Evolutionary conservation across 2,113 vertebrate genomes (phyloP), one percentile per base, ranked within the genome.

Genomic region (Athene cunicularia): DNA sequence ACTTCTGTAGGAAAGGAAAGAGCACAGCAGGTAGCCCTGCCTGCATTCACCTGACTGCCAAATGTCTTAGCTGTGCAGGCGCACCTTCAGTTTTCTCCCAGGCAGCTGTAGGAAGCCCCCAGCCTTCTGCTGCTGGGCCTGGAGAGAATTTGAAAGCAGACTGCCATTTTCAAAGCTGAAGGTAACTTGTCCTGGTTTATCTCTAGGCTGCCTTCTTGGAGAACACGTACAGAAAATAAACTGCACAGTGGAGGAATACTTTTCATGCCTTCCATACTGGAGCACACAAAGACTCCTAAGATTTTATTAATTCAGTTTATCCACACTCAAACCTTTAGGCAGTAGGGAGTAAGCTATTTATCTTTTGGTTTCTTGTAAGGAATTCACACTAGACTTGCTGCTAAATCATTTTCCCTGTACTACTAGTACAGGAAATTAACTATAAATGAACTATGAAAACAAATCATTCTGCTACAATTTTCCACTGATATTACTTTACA

Each of bases 401-500:
- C 92, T 97, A 98, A 98, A 97, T 97, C 94, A 96, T 95, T 98
- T 98, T 93, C 93, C 93, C 95, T 96, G 77, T 96, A 96, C 94
- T 97, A 95, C 96, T 95, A 96, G 94, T 94, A 96, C 97, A 98
- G 97, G 97, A 98, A 98, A 98, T 98, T 97, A 97, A 96, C 96
- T 96, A 96, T 97, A 98, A 98, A 98, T 96, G 97, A 97, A 96
- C 95, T 96, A 95, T 95, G 95, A 98, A 98, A 98, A 98, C 96
- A 98, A 96, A 97, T 98, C 96, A 96, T 96, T 96, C 92, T 95
- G 70, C 90, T 95, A 88, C 94, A 96, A 94, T 96, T 97, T 98
- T 98, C 96, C 95, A 97, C 75, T 89, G 93, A 97, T 97, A 97
- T 96, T 96, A 96, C 66, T 96, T 97, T 95, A 96, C 95, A 93